Base-by-base conservation (phyloP, 92 coral and sea anemone species). In the Heteractis magnifica region DNA sequence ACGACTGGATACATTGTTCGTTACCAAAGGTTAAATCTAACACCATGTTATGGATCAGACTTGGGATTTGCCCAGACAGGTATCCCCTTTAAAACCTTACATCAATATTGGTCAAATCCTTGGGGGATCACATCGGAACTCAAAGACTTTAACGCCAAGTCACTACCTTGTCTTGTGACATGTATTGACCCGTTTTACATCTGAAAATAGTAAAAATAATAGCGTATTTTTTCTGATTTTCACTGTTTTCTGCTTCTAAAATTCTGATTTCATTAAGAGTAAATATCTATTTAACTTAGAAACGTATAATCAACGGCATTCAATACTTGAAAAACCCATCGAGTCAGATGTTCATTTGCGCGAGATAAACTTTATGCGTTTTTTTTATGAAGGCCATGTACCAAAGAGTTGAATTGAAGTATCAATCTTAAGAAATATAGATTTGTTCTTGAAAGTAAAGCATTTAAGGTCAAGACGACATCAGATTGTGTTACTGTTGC, bases 11-110 rank as follows among this genome's bases (percentile, higher is more conserved):
- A 7, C 10, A 20, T 12, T 41, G 41, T 21, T 5, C 65, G 75
- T 81, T 44, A 21, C 59, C 53, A 77, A 81, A 81, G 84, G 77
- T 76, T 76, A 76, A 55, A 68, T 8, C 73, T 21, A 68, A 26
- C 73, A 62, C 82, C 72, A 21, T 44, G 59, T 79, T 79, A 51
- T 20, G 50, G 19, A 49, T 23, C 53, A 12, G 12, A 80, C 19
- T 44, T 10, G 10, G 49, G 71, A 64, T 62, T 64, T 65, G 84
- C 16, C 84, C 73, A 16, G 77, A 52, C 77, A 70, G 55, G 70
- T 79, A 21, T 68, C 73, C 11, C 73, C 73, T 68, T 68, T 68
- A 68, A 53, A 68, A 20, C 49, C 49, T 26, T 8, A 68, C 73
- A 68, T n/a, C 73, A 68, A 68, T 68, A 68, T 26, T 0, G 20